Conservation (phyloP, 2,888 invertebrate genomes). For the Sepioteuthis lessoniana region DNA sequence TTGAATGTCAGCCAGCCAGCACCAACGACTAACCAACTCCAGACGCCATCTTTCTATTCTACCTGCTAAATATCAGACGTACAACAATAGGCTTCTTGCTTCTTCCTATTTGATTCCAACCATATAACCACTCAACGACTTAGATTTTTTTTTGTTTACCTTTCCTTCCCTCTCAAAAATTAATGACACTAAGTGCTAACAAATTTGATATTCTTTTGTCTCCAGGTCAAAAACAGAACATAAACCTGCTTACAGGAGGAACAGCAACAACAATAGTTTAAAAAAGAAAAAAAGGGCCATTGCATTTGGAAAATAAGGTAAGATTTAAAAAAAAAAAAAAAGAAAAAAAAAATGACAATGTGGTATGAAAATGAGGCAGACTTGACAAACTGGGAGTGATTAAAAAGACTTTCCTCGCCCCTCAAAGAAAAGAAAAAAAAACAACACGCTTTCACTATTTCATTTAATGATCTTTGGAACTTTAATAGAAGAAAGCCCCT, state of each 20-base stretch:
- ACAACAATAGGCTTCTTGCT: background rate
- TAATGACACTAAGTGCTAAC: background rate
- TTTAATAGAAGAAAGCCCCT: too few relatives aligned
- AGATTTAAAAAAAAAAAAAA: background rate
- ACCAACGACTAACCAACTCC: background rate
- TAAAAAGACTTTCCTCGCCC: too few relatives aligned
- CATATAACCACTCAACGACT: background rate
- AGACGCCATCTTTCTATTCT: background rate
- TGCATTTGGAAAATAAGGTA: conserved; percentile 33
- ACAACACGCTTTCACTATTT: too few relatives aligned
- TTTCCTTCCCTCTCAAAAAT: background rate
- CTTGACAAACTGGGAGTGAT: too few relatives aligned
- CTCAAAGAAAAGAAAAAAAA: too few relatives aligned
- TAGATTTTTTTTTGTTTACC: background rate
- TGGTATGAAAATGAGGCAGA: too few relatives aligned
- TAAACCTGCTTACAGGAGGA: background rate
- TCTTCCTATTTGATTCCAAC: background rate
- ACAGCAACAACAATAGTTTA: background rate
- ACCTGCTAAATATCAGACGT: background rate
- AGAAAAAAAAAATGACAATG: too few relatives aligned
- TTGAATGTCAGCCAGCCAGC: background rate
- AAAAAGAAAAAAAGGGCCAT: conserved; percentile 1
- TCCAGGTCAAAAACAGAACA: conserved; percentile 20
- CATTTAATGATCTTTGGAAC: too few relatives aligned
- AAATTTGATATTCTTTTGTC: conserved; percentile 10